phyloP scores from a whole-genome alignment of 2,113 vertebrate species.

The Catharus bicknelli region DNA sequence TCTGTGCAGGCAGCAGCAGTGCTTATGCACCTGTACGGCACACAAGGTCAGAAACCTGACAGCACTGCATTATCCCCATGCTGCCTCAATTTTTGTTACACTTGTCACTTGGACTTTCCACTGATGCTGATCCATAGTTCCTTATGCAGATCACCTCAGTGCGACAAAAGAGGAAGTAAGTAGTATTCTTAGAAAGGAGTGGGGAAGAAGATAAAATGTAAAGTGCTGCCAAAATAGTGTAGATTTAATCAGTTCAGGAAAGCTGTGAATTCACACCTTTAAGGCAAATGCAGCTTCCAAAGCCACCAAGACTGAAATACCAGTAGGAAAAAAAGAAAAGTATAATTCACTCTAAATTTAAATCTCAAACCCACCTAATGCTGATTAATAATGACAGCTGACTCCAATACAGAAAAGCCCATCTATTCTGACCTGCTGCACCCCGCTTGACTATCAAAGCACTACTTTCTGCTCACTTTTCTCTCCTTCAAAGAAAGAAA shows the following conservation, averaged over 20 bases:
- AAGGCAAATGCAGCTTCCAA: neutral
- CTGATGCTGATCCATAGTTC: neutral
- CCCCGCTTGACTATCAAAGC: neutral
- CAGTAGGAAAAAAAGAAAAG: neutral
- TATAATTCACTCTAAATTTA: neutral
- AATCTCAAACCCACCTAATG: neutral
- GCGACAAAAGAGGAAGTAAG: neutral
- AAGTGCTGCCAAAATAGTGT: neutral
- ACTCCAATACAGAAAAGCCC: neutral
- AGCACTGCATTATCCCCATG: neutral
- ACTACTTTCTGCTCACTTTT: neutral
- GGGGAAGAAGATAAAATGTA: neutral
- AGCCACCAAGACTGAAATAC: neutral
- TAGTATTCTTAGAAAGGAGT: neutral
- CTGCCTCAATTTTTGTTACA: neutral
- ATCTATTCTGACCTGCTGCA: neutral
- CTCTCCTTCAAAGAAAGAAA: neutral
- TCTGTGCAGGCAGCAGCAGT: neutral
- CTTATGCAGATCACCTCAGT: neutral
- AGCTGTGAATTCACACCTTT: slow-evolving; percentile 36
- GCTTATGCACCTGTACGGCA: neutral
- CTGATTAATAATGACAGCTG: neutral
- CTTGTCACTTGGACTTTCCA: neutral
- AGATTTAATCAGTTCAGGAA: neutral
- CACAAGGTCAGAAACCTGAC: neutral